These are phyloP conservation scores for Xerus inauris DNA, from an alignment of 2,113 vertebrate genomes.

Conservation along the genomic window DNA sequence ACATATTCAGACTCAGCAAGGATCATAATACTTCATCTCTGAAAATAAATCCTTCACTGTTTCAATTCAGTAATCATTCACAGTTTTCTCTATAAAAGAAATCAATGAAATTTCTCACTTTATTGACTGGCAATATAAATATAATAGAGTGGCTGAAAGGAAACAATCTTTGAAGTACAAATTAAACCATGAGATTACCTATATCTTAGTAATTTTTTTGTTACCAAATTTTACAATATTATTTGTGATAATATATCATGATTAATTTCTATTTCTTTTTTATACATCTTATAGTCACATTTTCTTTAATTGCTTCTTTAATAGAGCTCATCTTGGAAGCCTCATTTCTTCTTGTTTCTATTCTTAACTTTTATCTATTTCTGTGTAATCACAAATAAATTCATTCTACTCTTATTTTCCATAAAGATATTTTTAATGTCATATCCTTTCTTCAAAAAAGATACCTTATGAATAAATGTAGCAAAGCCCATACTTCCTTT, in stretches of 20 bases:
- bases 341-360: neutral
- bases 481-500: neutral
- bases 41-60: neutral
- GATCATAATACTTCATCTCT: neutral
- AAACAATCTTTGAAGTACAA: neutral
- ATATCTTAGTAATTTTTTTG: neutral
- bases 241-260: neutral
- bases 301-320: neutral
- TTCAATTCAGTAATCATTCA: neutral
- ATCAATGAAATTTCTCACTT: neutral
- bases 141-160: neutral
- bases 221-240: neutral
- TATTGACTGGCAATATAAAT: neutral
- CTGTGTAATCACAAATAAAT: neutral
- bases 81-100: neutral
- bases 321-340: neutral
- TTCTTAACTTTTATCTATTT: neutral
- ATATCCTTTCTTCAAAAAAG: neutral
- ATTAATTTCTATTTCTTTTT: neutral
- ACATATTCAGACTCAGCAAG: neutral
- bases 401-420: neutral
- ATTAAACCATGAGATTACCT: neutral
- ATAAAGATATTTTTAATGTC: neutral
- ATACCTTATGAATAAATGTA: neutral
- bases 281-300: neutral